These are phyloP conservation scores for Lepidocyrtinus sp. DNA, from an alignment of 2,888 invertebrate genomes.

Conservation along the genomic window DNA sequence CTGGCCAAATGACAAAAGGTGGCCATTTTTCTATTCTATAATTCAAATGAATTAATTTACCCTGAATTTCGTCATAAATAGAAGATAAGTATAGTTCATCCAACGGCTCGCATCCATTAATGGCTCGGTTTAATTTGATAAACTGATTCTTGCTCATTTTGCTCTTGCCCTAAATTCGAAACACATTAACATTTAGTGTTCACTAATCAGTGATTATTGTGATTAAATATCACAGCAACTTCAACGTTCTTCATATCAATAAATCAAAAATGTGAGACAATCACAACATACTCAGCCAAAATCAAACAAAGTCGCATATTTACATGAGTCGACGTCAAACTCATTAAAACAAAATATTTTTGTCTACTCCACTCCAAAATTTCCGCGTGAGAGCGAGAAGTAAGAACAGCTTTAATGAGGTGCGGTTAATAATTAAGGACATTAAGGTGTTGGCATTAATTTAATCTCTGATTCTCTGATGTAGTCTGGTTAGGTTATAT, in stretches of 20 bases:
- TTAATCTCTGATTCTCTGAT: too few relatives aligned
- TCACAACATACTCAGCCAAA: too few relatives aligned
- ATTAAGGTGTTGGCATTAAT: too few relatives aligned
- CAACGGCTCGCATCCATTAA: slow-evolving; percentile 59
- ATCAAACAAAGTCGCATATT: too few relatives aligned
- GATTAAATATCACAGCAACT: too few relatives aligned
- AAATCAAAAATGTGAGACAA: too few relatives aligned
- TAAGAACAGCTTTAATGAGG: slow-evolving; percentile 3
- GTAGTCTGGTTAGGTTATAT: too few relatives aligned
- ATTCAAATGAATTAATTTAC: slow-evolving; percentile 38
- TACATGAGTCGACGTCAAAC: not conserved
- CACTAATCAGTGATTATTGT: too few relatives aligned
- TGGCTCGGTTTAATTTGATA: slow-evolving; percentile 56
- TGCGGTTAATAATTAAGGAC: slow-evolving; percentile 47
- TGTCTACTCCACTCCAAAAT: not conserved
- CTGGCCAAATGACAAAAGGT: not conserved
- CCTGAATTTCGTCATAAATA: slow-evolving; percentile 62
- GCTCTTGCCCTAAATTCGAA: slow-evolving; percentile 57
- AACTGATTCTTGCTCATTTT: slow-evolving; percentile 60
- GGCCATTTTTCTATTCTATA: not conserved
- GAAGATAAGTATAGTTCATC: slow-evolving; percentile 38
- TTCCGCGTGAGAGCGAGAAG: slow-evolving; percentile 40
- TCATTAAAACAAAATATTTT: not conserved
- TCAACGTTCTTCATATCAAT: too few relatives aligned
- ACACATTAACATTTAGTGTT: too few relatives aligned